Evolutionary conservation across 2,888 invertebrate species (phyloP), one percentile per base, ranked within the genome.

Genomic region (Nephrotoma flavescens): DNA sequence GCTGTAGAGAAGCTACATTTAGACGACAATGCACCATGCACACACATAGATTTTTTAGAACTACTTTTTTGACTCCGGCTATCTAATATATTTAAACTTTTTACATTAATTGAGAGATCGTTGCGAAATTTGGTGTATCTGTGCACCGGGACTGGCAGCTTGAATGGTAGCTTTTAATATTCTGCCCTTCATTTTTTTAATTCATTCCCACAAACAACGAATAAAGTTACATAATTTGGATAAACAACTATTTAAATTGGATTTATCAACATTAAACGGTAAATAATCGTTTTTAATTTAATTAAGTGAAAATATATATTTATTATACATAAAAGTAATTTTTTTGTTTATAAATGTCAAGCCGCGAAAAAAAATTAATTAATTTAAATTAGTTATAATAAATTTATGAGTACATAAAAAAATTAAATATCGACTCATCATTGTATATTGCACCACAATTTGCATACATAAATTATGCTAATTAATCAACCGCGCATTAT

Each of bases 221-320:
- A 31, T 31, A 31, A 31, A 2, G 31, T 31, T 31, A 31, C 31
- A 31, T 3, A 31, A 31, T 31, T 31, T 31, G 31, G 2, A 31
- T 31, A 31, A 31, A 31, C 31, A 31, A 31, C 31, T 31, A 31
- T 31, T 71, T 31, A 47, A 4, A 9, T 71, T 71, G 71, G 31
- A 31, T 31, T 31, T 31, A 31, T 31, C 52, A 52, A 4, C 12
- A 47, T 47, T 71, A 71, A 71, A 19, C 9, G 71, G 19, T 31
- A 52, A 7, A 71, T 71, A 71, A 71, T 31, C 19, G 11, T 71
- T 71, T 71, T 71, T 71, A 71, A 71, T 71, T 71, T 71, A 71
- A 71, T 71, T 71, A 31, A 71, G 71, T 71, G 71, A 71, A 71
- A 71, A 71, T 71, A 71, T 71, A 31, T 71, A 71, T 71, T 71